Evolutionary conservation across 2,113 vertebrate genomes (phyloP).

Genomic region (Greenwoodochromis staneri): DNA sequence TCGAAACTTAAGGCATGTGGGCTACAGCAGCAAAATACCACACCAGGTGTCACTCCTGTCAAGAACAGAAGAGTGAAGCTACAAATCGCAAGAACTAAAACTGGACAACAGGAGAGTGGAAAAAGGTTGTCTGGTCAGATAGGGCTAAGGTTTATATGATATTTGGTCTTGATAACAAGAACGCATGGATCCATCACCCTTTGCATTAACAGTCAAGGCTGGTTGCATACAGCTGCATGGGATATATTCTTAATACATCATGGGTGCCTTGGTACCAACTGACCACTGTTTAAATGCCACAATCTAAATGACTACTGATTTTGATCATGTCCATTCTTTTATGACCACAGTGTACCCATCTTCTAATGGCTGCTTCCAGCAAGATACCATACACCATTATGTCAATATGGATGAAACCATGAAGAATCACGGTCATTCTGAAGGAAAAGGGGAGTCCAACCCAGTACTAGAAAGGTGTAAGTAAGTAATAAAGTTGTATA

Average conservation of each 20-base stretch:
- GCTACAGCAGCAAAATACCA: background rate
- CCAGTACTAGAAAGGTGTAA: background rate
- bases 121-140: background rate
- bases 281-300: background rate
- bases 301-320: background rate
- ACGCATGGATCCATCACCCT: background rate
- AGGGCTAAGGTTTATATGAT: background rate
- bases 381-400: background rate
- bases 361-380: background rate
- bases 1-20: accelerated
- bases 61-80: background rate
- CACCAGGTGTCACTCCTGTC: background rate
- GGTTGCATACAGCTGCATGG: background rate
- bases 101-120: background rate
- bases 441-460: background rate
- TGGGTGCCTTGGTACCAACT: background rate
- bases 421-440: background rate
- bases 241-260: background rate
- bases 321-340: background rate
- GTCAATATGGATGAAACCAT: background rate
- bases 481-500: background rate
- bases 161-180: background rate
- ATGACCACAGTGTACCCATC: background rate
- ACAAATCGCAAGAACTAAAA: background rate
- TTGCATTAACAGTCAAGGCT: background rate